Conservation (phyloP, 2,113 vertebrate genomes). For the Zosterops lateralis region DNA sequence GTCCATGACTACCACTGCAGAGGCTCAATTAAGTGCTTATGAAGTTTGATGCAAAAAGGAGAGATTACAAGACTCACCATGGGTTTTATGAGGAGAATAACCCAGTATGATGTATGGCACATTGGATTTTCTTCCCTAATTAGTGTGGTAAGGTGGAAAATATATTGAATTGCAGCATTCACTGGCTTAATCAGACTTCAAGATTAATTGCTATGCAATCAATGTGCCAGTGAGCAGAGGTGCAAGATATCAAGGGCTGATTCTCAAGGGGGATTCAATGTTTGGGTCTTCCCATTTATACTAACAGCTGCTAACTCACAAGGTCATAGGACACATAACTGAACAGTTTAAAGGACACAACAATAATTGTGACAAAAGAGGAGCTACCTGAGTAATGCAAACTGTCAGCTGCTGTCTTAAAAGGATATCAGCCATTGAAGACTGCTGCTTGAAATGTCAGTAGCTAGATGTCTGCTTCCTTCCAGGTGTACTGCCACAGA, state of each 20-base stretch:
- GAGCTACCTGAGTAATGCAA: not conserved
- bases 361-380: not conserved
- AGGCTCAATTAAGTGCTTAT: not conserved
- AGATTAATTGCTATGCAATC: not conserved
- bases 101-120: fast-evolving
- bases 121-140: not conserved
- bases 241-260: not conserved
- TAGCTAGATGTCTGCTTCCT: not conserved
- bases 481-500: not conserved
- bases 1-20: not conserved
- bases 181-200: not conserved
- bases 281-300: not conserved
- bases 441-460: not conserved
- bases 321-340: not conserved
- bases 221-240: not conserved
- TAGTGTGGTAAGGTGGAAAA: not conserved
- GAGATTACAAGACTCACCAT: not conserved
- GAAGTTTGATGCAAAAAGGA: not conserved
- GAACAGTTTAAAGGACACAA: not conserved
- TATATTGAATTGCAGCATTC: not conserved
- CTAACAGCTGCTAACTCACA: not conserved
- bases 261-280: not conserved
- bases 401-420: not conserved
- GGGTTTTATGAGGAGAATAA: not conserved
- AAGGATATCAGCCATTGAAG: not conserved